phyloP scores from a whole-genome alignment of 1,140 invertebrate genomes.

The Laupala kohalensis region DNA sequence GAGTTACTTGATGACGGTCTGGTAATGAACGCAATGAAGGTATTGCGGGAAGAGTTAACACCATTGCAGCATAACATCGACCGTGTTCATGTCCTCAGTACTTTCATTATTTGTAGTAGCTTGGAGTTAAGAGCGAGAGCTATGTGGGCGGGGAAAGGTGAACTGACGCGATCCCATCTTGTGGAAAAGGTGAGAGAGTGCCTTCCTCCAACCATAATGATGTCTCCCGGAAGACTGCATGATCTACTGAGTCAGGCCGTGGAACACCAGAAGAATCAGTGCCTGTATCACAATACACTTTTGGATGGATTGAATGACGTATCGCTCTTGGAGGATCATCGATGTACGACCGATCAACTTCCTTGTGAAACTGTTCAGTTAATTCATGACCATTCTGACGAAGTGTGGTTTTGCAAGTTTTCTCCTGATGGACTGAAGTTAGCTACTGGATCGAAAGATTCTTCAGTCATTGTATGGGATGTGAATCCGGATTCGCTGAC shows the following conservation, averaged over 20 bases:
- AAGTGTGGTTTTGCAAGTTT: constrained; percentile 96
- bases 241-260: constrained; percentile 81
- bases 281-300: constrained; percentile 60
- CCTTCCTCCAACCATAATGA: constrained; percentile 85
- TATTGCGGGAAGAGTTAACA: background rate
- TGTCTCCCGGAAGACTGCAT: constrained; percentile 72
- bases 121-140: constrained; percentile 42
- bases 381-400: constrained; percentile 90
- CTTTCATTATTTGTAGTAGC: constrained; percentile 83
- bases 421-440: constrained; percentile 88
- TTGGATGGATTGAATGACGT: constrained; percentile 50
- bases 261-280: constrained; percentile 77
- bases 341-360: constrained; percentile 65
- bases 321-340: constrained; percentile 77
- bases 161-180: constrained; percentile 56
- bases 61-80: background rate
- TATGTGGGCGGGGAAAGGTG: constrained; percentile 70
- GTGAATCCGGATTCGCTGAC: constrained; percentile 68
- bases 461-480: constrained; percentile 91
- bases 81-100: constrained; percentile 22
- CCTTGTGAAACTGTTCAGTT: constrained; percentile 72
- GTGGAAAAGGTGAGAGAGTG: constrained; percentile 83
- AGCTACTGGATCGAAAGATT: constrained; percentile 94
- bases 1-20: background rate
- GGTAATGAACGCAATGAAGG: background rate